Conservation (phyloP, 2,113 vertebrate species). For the Galbula dea region DNA sequence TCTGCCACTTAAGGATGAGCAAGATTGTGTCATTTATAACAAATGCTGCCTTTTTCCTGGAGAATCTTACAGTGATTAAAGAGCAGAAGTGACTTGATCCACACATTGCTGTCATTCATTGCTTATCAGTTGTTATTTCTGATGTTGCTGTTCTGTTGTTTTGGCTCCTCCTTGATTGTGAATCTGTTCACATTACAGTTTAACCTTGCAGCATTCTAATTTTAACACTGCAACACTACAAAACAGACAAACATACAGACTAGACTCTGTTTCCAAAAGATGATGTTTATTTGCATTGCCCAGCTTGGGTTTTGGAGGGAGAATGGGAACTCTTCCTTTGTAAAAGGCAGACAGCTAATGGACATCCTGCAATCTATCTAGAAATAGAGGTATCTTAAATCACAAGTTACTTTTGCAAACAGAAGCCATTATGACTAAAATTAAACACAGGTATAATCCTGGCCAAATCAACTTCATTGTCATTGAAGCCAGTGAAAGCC, state of each 20-base stretch:
- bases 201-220: conserved; percentile 46
- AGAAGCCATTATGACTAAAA: not conserved
- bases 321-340: not conserved
- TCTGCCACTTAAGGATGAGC: not conserved
- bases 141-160: conserved; percentile 11
- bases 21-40: not conserved
- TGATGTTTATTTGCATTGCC: not conserved
- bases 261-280: not conserved
- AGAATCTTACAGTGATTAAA: not conserved
- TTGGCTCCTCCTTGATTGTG: conserved; percentile 7
- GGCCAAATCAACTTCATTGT: not conserved
- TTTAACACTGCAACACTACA: conserved; percentile 8
- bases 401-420: not conserved
- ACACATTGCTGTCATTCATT: not conserved
- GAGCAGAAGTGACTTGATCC: not conserved
- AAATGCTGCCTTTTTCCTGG: conserved; percentile 15
- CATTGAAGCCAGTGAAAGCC: not conserved
- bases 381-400: not conserved
- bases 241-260: not conserved
- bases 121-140: not conserved
- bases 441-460: not conserved
- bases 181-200: not conserved
- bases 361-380: not conserved
- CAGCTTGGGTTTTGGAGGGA: not conserved
- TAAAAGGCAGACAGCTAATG: not conserved